Evolutionary conservation across 2,113 vertebrate genomes (phyloP).

Genomic region (Phalacrocorax brasilianus): DNA sequence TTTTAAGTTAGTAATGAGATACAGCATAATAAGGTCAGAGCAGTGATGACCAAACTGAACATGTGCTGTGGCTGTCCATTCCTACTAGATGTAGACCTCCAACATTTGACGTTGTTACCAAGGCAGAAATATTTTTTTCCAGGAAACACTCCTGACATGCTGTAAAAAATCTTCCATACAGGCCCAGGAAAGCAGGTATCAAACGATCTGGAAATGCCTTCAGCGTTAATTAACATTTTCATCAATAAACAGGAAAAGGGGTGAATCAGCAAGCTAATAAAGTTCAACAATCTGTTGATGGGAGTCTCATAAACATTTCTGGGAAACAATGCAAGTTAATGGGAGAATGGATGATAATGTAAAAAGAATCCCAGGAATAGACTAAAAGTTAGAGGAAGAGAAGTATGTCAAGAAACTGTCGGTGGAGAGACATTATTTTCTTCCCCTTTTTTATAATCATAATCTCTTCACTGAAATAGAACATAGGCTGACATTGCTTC

Average conservation of each 20-base stretch:
- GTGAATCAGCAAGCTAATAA: not conserved
- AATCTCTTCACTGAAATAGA: not conserved
- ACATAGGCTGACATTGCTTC: rapidly evolving
- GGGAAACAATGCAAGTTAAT: not conserved
- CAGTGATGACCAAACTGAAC: not conserved
- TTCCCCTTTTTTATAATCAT: not conserved
- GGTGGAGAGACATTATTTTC: not conserved
- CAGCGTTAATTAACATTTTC: not conserved
- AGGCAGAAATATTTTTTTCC: not conserved
- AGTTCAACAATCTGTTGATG: not conserved
- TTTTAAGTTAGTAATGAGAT: not conserved
- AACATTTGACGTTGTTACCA: not conserved
- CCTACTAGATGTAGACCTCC: not conserved
- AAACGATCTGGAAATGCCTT: not conserved
- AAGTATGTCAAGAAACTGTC: not conserved
- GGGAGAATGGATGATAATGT: not conserved
- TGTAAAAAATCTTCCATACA: not conserved
- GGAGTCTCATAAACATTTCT: not conserved
- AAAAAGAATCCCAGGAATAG: not conserved
- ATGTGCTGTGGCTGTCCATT: not conserved
- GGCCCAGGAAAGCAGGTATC: not conserved
- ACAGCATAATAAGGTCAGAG: not conserved
- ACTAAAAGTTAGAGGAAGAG: rapidly evolving
- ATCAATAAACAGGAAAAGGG: not conserved
- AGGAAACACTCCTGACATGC: not conserved